Evolutionary conservation across 2,113 vertebrate species (phyloP), one percentile per base, ranked within the genome.

Genomic region (Nibea coibor): DNA sequence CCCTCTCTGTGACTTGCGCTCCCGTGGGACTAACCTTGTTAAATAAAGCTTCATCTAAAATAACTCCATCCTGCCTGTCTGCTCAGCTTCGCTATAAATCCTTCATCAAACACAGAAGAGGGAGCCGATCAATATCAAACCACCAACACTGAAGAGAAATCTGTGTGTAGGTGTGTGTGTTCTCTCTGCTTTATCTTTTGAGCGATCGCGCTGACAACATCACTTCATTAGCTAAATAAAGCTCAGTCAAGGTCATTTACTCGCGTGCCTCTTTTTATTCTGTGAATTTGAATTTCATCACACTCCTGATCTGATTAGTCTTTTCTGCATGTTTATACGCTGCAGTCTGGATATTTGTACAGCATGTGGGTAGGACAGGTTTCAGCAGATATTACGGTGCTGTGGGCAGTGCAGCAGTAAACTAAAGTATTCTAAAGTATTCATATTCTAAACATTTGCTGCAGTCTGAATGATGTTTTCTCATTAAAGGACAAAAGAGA

Each of bases 11-110:
- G 81, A 69, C 82, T 82, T 65, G 42, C 57, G 2, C 65, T 80
- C 84, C 51, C 17, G 63, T 6, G 75, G 74, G 78, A 81, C 47
- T 74, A 66, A 87, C 76, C 76, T 85, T 66, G 83, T 87, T 92
- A 89, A 91, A 89, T 89, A 88, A 89, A 87, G 88, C 88, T 83
- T 83, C 72, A 83, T 88, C 85, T 80, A 53, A 86, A 83, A 91
- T 80, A 86, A 86, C 79, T 89, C 56, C 84, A 83, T 84, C 84
- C 78, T 66, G 84, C 78, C 75, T 45, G 78, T 88, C 84, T 70
- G 73, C 79, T 11, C 57, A 3, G 72, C 83, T 69, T 48, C 1
- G 35, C 69, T 35, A 78, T 81, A 85, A 90, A 87, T 81, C 88
- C 81, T 81, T 74, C 82, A 83, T 88, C 88, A 90, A 83, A 88